phyloP scores from a whole-genome alignment of 2,888 invertebrate species.

The Lampropteryx suffumata region DNA sequence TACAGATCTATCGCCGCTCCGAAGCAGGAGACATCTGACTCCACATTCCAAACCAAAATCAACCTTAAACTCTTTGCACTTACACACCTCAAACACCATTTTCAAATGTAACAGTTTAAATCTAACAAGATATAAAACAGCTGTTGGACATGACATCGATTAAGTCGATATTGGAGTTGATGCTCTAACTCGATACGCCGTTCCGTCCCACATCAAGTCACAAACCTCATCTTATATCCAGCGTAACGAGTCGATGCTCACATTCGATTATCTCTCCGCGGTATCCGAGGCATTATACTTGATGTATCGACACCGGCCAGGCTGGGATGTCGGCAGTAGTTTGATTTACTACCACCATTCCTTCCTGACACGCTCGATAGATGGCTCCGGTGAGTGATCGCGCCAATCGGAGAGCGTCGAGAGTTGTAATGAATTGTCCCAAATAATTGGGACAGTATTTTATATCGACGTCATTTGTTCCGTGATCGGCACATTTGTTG shows the following conservation, averaged over 20 bases:
- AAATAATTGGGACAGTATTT: slow-evolving; percentile 82
- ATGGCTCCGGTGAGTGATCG: slow-evolving; percentile 49
- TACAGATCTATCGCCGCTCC: slow-evolving; percentile 77
- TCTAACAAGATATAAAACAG: background rate
- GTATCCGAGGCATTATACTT: slow-evolving; percentile 82
- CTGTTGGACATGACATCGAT: slow-evolving; percentile 33
- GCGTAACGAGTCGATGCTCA: slow-evolving; percentile 82
- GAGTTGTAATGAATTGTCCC: slow-evolving; percentile 81
- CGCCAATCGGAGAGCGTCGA: slow-evolving; percentile 72
- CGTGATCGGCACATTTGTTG: slow-evolving; percentile 77
- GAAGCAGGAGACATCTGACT: slow-evolving; percentile 58
- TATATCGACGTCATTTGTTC: slow-evolving; percentile 78
- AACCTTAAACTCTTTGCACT: slow-evolving; percentile 44
- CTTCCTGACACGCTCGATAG: slow-evolving; percentile 72
- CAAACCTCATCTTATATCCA: slow-evolving; percentile 80
- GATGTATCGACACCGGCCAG: slow-evolving; percentile 80
- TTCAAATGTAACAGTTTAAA: background rate
- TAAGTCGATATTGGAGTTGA: slow-evolving; percentile 48
- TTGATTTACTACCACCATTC: slow-evolving; percentile 79
- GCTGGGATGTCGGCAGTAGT: slow-evolving; percentile 76
- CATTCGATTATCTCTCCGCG: slow-evolving; percentile 82
- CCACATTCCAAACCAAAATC: slow-evolving; percentile 47
- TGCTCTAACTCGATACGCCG: slow-evolving; percentile 48
- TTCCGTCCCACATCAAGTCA: slow-evolving; percentile 50
- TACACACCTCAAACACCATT: slow-evolving; percentile 26